Conservation (phyloP, 1,140 invertebrate genomes). For the Zophobas atratus region DNA sequence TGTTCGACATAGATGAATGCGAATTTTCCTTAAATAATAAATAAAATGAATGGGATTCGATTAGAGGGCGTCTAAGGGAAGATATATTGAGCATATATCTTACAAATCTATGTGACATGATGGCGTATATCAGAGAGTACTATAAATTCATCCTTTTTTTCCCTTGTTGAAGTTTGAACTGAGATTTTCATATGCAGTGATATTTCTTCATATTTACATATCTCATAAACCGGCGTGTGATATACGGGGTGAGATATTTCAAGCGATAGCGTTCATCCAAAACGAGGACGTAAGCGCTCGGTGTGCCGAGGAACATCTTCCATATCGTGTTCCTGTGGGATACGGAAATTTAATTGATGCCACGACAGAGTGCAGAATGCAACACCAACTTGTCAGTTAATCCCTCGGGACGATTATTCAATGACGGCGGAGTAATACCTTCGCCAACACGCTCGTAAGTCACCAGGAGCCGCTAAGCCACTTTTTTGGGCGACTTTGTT, state of each 20-base stretch:
- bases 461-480: constrained; percentile 20
- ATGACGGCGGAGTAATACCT: constrained; percentile 30
- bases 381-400: constrained; percentile 42
- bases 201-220: constrained; percentile 65
- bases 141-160: constrained; percentile 60
- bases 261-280: constrained; percentile 41
- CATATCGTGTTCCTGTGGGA: constrained; percentile 10
- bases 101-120: constrained; percentile 50
- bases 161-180: constrained; percentile 60
- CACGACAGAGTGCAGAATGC: constrained; percentile 28
- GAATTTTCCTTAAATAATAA: constrained; percentile 40
- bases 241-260: constrained; percentile 58
- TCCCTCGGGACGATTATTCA: constrained; percentile 45
- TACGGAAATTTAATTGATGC: constrained; percentile 33
- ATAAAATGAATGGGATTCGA: constrained; percentile 48
- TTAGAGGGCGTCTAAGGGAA: constrained; percentile 36
- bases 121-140: constrained; percentile 45
- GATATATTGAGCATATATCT: constrained; percentile 48
- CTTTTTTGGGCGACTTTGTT: constrained; percentile 47
- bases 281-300: background rate
- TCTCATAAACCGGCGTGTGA: constrained; percentile 61
- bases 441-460: constrained; percentile 30
- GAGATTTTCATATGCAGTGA: constrained; percentile 64
- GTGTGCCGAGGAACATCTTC: constrained; percentile 9
- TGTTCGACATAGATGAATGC: background rate